Evolutionary conservation across 2,888 invertebrate genomes (phyloP), one percentile per base, ranked within the genome.

Genomic region (Melinaea marsaeus): DNA sequence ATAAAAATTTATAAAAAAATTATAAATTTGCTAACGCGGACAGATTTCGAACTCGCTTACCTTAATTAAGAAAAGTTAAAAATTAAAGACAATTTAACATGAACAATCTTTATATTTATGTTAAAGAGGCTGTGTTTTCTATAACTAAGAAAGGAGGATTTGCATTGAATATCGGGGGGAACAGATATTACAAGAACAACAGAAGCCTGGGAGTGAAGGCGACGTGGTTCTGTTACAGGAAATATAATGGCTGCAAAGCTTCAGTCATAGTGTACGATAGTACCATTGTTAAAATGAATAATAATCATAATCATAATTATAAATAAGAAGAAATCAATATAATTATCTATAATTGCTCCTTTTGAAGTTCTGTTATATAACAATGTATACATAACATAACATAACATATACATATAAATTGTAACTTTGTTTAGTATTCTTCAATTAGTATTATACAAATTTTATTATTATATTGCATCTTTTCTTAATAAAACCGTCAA

Each of bases 131-230:
- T 2, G 60, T 55, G 33, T 70, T 72, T 55, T 54, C 64, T 5
- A 34, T 42, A 6, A 62, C 74, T 0, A 58, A 73, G 11, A 62
- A 51, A 13, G 81, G 83, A 0, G 69, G 65, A n/a, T 74, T 74
- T 0, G 71, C 78, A 0, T 60, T 86, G 55, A 56, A 74, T 11
- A 58, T 82, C 13, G 78, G 77, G 0, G 57, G 51, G 2, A 72
- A 78, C 64, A 77, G 80, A 34, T 86, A 72, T 67, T 77, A 83
- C 66, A 78, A 72, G 63, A 81, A 80, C 57, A 78, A 80, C 57
- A 72, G 74, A 32, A 75, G 76, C 42, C 58, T 34, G 3, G 83
- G 83, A 2, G 11, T 63, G 2, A 76, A 73, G 55, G 77, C 76
- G 2, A 68, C 66, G 1, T 72, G 72, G 71, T 69, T 66, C 22